A percentile compares a stretch with the other conserved stretches of the same genome.
Conservation (phyloP, 2,113 vertebrate species). For the Paracanthobrama guichenoti region DNA sequence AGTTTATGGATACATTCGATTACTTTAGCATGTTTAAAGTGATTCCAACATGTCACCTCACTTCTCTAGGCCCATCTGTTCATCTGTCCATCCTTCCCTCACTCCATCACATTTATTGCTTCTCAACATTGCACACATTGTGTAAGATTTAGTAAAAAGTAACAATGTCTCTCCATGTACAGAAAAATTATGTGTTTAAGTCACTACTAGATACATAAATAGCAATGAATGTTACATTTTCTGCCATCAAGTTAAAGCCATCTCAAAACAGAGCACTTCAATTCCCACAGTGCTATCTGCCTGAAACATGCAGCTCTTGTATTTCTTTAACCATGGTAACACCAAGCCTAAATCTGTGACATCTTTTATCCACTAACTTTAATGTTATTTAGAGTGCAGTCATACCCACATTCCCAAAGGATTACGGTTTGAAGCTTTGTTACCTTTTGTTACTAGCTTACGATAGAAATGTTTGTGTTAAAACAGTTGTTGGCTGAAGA, state of each 20-base stretch:
- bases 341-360: constrained; percentile 11
- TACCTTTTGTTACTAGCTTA: not conserved
- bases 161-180: not conserved
- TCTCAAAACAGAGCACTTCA: not conserved
- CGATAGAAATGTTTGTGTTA: not conserved
- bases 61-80: too few relatives aligned
- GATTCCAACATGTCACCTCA: too few relatives aligned
- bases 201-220: constrained; percentile 6
- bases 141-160: not conserved
- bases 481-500: constrained; percentile 1
- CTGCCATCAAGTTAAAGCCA: not conserved
- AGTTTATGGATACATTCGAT: too few relatives aligned
- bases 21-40: too few relatives aligned
- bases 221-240: not conserved
- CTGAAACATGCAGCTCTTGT: not conserved
- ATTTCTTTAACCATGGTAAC: constrained; percentile 37
- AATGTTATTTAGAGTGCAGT: constrained; percentile 6
- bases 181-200: not conserved
- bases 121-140: not conserved
- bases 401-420: constrained; percentile 16
- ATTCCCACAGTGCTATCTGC: not conserved
- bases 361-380: constrained; percentile 10
- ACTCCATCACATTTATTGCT: not conserved
- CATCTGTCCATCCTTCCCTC: not conserved
- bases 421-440: constrained; percentile 19